phyloP scores from a whole-genome alignment of 1,140 invertebrate genomes.

The Drosophila nannoptera region DNA sequence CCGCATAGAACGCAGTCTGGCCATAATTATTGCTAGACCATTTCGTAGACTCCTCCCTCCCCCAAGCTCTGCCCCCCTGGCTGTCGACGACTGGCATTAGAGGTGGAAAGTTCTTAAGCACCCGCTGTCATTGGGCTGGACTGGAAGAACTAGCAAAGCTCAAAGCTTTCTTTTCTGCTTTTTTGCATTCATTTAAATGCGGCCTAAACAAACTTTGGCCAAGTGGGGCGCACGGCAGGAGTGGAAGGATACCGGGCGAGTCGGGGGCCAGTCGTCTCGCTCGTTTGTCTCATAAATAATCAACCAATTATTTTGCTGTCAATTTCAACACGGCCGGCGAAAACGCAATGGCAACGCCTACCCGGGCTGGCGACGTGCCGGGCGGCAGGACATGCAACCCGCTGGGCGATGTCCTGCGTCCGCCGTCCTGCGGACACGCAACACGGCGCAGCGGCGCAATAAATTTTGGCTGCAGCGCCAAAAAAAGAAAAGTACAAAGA shows the following conservation, averaged over 20 bases:
- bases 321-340: conserved; percentile 77
- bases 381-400: conserved; percentile 62
- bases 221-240: not conserved
- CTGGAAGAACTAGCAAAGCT: conserved; percentile 1
- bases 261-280: conserved; percentile 25
- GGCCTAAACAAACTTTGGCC: conserved; percentile 53
- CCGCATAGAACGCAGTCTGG: too few relatives aligned
- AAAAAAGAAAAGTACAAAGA: conserved; percentile 42
- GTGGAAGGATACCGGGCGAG: not conserved
- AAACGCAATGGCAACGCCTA: conserved; percentile 69
- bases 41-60: not conserved
- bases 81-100: too few relatives aligned
- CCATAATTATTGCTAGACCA: too few relatives aligned
- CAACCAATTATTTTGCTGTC: conserved; percentile 78
- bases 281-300: conserved; percentile 75
- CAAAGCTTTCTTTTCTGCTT: not conserved
- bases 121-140: not conserved
- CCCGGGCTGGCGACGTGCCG: conserved; percentile 21
- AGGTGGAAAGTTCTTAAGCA: not conserved
- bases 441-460: conserved; percentile 69
- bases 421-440: conserved; percentile 55
- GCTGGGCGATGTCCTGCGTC: conserved; percentile 46
- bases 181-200: conserved; percentile 45
- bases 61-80: not conserved
- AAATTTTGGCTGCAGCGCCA: conserved; percentile 61